Evolutionary conservation across 2,888 invertebrate genomes (phyloP), one percentile per base, ranked within the genome.

Genomic region (Caenorhabditis becei): DNA sequence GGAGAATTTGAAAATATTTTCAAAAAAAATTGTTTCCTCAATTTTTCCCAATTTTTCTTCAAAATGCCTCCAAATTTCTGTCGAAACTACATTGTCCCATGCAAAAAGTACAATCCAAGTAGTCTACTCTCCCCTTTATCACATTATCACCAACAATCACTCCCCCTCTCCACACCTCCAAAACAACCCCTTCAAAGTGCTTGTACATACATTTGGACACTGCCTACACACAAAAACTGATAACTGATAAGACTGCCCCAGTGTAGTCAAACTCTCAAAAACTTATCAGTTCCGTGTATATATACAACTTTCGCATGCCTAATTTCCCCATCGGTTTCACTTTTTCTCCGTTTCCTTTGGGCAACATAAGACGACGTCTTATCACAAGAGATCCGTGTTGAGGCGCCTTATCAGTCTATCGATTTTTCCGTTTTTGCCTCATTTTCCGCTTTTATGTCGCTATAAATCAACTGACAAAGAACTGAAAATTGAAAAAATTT

Each of bases 331-430:
- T 41, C 16, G 2, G 3, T 16, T 16, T 14, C 16, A 16, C 41
- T 41, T 41, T 41, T 16, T 16, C 47, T 47, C 41, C 41, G 14
- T 41, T 47, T 47, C 47, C 3, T 47, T 47, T 20, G 2, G 18
- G 4, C 47, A 35, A 8, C 47, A 11, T 47, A n/a, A 47, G 5
- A 47, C n/a, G 47, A 47, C 47, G 47, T 71, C 24, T 56, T 65
- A 54, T 62, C 53, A 32, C 41, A 16, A 1, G 10, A 56, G 53
- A 74, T 74, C 74, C 65, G 72, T 63, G 74, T 71, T 49, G 44
- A 51, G n/a, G n/a, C n/a, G 11, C 26, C 62, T 72, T 72, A 59
- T 66, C 56, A 54, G 18, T 24, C 26, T 37, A 65, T 66, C 51
- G 65, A 59, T 74, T 74, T 66, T 66, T 24, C 20, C 51, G 18